Evolutionary conservation across 2,888 invertebrate genomes (phyloP).

Genomic region (Clistopyga incitator): DNA sequence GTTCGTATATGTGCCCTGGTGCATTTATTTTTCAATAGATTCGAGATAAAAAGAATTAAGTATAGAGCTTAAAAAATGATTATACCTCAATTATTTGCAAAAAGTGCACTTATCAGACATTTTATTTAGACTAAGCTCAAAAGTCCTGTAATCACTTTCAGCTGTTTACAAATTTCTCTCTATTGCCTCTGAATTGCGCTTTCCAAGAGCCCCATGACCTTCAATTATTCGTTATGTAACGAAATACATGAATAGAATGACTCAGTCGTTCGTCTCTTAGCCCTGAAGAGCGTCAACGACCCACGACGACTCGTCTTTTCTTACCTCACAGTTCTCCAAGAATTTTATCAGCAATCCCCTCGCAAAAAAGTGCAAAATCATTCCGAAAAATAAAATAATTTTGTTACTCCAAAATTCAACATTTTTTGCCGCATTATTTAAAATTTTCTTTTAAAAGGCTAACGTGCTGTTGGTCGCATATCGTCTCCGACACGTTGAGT

Average conservation of each 20-base stretch:
- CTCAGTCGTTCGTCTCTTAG: not conserved
- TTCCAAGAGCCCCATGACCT: not conserved
- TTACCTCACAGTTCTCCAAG: not conserved
- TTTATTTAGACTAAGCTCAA: not conserved
- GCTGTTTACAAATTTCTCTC: not conserved
- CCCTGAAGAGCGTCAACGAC: slow-evolving; percentile 15
- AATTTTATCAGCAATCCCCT: not conserved
- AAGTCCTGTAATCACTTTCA: not conserved
- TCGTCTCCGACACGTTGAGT: slow-evolving; percentile 24
- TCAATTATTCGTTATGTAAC: slow-evolving; percentile 18
- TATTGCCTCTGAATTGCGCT: not conserved
- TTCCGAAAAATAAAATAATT: not conserved
- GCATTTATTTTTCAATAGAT: not conserved
- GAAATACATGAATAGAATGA: slow-evolving; percentile 2
- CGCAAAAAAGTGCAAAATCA: slow-evolving; percentile 1
- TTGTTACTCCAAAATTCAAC: not conserved
- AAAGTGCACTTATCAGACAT: not conserved
- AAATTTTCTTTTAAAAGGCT: not conserved
- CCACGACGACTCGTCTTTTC: not conserved
- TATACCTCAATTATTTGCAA: too few species aligned
- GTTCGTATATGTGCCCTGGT: not conserved
- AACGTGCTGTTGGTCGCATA: slow-evolving; percentile 41
- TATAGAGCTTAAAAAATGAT: not conserved
- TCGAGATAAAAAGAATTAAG: not conserved
- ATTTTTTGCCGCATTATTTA: not conserved